phyloP scores from a whole-genome alignment of 2,113 vertebrate species.

The Aegithalos caudatus region DNA sequence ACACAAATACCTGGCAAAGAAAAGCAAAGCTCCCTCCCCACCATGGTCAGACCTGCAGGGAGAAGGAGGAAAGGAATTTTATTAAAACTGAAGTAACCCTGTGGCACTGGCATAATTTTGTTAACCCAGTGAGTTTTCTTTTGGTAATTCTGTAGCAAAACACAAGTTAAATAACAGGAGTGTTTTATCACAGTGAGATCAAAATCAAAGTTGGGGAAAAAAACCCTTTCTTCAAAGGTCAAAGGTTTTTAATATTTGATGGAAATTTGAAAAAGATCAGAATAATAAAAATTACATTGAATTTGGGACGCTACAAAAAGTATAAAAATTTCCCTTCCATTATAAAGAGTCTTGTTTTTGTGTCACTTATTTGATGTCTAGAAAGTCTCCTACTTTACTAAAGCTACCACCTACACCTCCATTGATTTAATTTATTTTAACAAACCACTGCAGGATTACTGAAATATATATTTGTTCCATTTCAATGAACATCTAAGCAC shows the following conservation, averaged over 20 bases:
- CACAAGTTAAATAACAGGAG: not conserved
- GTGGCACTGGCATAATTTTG: not conserved
- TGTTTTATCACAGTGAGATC: not conserved
- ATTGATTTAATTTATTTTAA: not conserved
- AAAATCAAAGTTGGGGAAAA: not conserved
- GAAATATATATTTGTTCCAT: not conserved
- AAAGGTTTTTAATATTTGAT: not conserved
- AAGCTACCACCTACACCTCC: not conserved
- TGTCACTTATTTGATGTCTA: not conserved
- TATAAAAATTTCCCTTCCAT: not conserved
- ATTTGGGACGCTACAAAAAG: not conserved
- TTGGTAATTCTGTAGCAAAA: not conserved
- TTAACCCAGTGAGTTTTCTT: not conserved
- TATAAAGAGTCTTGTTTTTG: not conserved
- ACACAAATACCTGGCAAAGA: not conserved
- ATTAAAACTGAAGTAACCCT: not conserved
- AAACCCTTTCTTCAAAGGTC: not conserved
- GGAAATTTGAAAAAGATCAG: not conserved
- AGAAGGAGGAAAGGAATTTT: not conserved
- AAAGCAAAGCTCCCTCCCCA: not conserved
- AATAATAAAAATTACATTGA: not conserved
- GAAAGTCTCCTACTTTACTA: not conserved
- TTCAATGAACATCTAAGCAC: not conserved
- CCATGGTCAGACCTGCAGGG: not conserved
- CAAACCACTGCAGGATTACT: not conserved